Base-by-base conservation (phyloP, 2,797 vertebrate species). In the Danio choprae region DNA sequence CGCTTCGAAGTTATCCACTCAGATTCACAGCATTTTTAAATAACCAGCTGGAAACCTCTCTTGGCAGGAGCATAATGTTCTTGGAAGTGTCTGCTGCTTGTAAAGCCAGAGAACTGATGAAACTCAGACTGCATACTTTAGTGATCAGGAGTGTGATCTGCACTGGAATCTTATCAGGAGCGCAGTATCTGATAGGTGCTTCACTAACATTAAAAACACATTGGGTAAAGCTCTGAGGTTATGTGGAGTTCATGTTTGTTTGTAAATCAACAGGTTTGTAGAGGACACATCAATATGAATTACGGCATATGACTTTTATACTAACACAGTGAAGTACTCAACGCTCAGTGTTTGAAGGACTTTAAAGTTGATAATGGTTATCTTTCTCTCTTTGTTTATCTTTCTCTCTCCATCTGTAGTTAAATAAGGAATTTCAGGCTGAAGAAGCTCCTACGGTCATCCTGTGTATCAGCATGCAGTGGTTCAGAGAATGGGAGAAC, bases 401-500 rank as follows among this genome's bases (percentile, higher is more conserved):
- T 29, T 2, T 83, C 77, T 60, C n/a, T 62, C n/a, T 50, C 62
- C 16, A 6, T 12, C 40, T 82, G n/a, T 77, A 99, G 98, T 91
- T 99, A 84, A 99, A 99, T 94, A 99, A 99, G 89, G 97, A 98
- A 41, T 99, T 99, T 90, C 98, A 99, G 90, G 97, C 97, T 0
- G 98, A 99, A 87, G 98, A 99, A 89, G 95, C 97, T 2, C 98
- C 98, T 0, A 86, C 92, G 0, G 96, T 98, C 86, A 98, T 99
- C 88, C 94, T 96, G 86, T 99, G 97, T 64, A 97, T 99, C 91
- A 98, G 96, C 91, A 99, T 99, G 98, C 98, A 99, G 91, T 99
- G 98, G 98, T 99, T 99, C 92, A 94, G 98, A 0, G 98, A 99
- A 87, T 99, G 98, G 98, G 98, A 99, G 90, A 92, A 93, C 83